Evolutionary conservation across 2,888 invertebrate species (phyloP).

Genomic region (Dryomyza anilis): DNA sequence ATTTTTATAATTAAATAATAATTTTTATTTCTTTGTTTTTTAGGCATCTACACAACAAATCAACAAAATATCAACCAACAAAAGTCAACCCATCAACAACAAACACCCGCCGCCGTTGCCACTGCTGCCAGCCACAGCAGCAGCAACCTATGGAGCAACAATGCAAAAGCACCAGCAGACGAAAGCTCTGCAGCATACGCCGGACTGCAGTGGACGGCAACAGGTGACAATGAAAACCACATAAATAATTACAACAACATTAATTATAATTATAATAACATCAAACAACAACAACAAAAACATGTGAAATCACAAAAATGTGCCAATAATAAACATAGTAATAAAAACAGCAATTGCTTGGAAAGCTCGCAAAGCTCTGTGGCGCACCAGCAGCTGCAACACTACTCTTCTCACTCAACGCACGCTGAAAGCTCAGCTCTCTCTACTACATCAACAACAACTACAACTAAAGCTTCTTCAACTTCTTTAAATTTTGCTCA

Average conservation of each 20-base stretch:
- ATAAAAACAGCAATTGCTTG: slow-evolving; percentile 6
- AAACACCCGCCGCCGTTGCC: slow-evolving; percentile 43
- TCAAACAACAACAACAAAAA: slow-evolving; percentile 4
- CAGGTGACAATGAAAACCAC: slow-evolving; percentile 46
- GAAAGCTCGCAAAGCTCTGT: slow-evolving; percentile 6
- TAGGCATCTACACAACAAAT: slow-evolving; percentile 55
- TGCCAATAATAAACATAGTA: slow-evolving; percentile 38
- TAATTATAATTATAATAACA: not conserved
- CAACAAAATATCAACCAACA: slow-evolving; percentile 52
- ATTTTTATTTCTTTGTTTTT: slow-evolving; percentile 5
- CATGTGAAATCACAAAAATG: slow-evolving; percentile 41
- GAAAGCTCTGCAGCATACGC: slow-evolving; percentile 5
- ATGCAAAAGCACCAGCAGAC: slow-evolving; percentile 15
- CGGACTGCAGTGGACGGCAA: slow-evolving; percentile 13
- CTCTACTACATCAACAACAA: not conserved
- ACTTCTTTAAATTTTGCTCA: not conserved
- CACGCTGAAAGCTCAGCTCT: not conserved
- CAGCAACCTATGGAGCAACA: slow-evolving; percentile 25
- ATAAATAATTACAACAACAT: slow-evolving; percentile 20
- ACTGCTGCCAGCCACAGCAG: slow-evolving; percentile 27
- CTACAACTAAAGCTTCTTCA: not conserved
- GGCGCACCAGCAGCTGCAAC: not conserved
- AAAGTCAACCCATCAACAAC: slow-evolving; percentile 33
- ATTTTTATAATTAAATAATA: not conserved
- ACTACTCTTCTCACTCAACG: not conserved